Percentiles rank a stretch among this genome's conserved stretches.
Conservation (phyloP, 2,113 vertebrate species). For the Hypanus sabinus region DNA sequence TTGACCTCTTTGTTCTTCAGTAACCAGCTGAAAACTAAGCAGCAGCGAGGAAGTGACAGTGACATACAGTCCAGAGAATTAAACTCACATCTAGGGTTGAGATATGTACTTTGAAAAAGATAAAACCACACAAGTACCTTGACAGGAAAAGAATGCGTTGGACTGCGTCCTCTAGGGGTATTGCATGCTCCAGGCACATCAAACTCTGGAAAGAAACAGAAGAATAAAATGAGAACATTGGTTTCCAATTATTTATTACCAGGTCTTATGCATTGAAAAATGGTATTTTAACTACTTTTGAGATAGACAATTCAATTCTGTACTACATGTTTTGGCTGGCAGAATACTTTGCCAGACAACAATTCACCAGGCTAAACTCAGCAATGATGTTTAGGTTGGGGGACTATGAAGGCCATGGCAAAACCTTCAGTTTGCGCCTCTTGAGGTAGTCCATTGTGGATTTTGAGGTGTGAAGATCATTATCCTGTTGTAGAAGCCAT, state of each 20-base stretch:
- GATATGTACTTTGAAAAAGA: background rate
- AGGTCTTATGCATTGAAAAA: too few relatives aligned
- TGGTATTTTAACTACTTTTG: background rate
- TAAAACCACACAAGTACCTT: slow-evolving; percentile 48
- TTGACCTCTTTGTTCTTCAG: background rate
- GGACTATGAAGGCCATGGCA: too few relatives aligned
- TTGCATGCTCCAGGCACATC: slow-evolving; percentile 45
- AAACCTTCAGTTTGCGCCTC: too few relatives aligned
- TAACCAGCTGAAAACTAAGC: background rate
- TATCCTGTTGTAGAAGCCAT: too few relatives aligned
- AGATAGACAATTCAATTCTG: background rate
- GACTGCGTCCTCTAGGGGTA: slow-evolving; percentile 40
- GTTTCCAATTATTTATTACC: background rate
- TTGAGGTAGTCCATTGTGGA: too few relatives aligned
- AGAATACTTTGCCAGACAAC: background rate
- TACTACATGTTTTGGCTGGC: background rate
- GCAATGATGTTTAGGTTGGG: too few relatives aligned
- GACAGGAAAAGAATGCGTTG: slow-evolving; percentile 45
- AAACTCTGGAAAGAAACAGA: slow-evolving; percentile 39
- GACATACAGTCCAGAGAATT: background rate
- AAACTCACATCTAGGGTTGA: background rate
- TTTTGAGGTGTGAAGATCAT: too few relatives aligned
- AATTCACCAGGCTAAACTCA: background rate
- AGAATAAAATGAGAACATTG: background rate
- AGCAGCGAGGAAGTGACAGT: background rate